These are phyloP conservation scores for Microcebus lehilahytsara DNA, from an alignment of 2,113 vertebrate genomes.

Conservation along the genomic window DNA sequence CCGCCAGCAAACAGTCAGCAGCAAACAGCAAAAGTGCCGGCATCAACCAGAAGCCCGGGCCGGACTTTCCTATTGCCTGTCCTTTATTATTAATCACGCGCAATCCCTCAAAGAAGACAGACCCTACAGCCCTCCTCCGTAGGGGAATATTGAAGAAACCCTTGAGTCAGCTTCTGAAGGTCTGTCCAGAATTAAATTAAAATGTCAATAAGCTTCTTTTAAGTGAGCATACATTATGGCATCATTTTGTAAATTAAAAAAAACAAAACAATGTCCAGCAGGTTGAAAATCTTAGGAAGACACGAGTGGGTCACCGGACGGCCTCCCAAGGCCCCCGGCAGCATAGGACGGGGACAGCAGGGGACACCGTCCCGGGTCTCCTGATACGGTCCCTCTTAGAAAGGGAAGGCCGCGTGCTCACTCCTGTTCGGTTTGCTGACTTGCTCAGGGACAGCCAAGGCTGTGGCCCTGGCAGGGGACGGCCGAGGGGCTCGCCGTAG, in stretches of 20 bases:
- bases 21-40: too few relatives aligned
- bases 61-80: neutral
- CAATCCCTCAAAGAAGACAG: neutral
- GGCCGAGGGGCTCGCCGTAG: accelerated
- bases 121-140: neutral
- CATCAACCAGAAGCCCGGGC: neutral
- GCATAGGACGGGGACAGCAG: accelerated
- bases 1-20: neutral
- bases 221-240: neutral
- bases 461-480: neutral
- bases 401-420: neutral
- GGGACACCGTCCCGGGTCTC: neutral
- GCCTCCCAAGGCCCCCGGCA: accelerated
- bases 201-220: slow-evolving; percentile 53
- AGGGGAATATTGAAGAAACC: neutral
- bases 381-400: neutral
- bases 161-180: slow-evolving; percentile 43
- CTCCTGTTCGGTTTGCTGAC: neutral
- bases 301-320: accelerated
- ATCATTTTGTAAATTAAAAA: slow-evolving; percentile 45
- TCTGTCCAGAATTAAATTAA: slow-evolving; percentile 53
- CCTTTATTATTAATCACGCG: slow-evolving; percentile 8
- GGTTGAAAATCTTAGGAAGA: neutral
- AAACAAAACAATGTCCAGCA: neutral
- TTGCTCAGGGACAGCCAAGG: too few relatives aligned